Percentiles rank a stretch among this genome's conserved stretches.
Conservation (phyloP, 2,888 invertebrate species). For the Drosophila imparisetae region DNA sequence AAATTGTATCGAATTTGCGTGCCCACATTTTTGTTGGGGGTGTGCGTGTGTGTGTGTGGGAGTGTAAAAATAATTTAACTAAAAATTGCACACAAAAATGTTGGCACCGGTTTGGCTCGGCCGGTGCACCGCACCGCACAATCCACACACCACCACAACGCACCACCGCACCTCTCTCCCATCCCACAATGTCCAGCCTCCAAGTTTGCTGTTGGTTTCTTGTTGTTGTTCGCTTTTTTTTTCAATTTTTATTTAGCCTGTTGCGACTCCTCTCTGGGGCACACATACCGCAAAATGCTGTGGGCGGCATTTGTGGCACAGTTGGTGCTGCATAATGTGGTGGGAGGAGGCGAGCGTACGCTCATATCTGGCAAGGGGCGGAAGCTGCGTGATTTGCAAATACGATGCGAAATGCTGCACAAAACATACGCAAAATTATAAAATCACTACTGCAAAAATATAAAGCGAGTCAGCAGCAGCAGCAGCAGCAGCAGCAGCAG, state of each 20-base stretch:
- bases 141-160: conserved; percentile 23
- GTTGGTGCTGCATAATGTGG: conserved; percentile 9
- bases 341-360: not conserved
- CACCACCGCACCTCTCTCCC: not conserved
- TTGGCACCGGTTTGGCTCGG: conserved; percentile 59
- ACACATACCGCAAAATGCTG: conserved; percentile 70
- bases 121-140: conserved; percentile 35
- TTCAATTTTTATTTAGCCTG: conserved; percentile 25
- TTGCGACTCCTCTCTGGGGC: conserved; percentile 46
- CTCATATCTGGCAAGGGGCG: conserved; percentile 6
- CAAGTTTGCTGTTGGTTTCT: conserved; percentile 10
- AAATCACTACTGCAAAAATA: conserved; percentile 69
- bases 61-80: conserved; percentile 78
- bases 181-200: not conserved
- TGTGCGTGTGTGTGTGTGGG: conserved; percentile 26
- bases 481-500: conserved; percentile 20
- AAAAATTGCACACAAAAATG: conserved; percentile 79
- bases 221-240: conserved; percentile 3
- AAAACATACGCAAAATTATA: conserved; percentile 61
- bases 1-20: conserved; percentile 66
- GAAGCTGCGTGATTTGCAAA: conserved; percentile 55
- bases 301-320: conserved; percentile 57
- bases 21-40: conserved; percentile 28
- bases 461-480: conserved; percentile 42
- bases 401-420: conserved; percentile 43